phyloP scores from a whole-genome alignment of 2,888 invertebrate species.

The Sesamia inferens region DNA sequence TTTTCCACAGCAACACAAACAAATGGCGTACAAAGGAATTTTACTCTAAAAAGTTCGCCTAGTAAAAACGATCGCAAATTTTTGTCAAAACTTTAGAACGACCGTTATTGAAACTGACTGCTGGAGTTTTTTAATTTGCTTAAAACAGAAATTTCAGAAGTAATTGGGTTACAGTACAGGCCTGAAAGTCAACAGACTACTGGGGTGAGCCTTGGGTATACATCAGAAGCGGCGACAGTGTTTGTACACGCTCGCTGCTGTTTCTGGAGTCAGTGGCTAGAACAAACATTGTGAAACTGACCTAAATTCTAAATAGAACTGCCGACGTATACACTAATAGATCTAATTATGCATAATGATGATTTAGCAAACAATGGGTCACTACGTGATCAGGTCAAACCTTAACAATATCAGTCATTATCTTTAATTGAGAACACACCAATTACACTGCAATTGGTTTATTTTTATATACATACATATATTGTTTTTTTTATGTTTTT shows the following conservation, averaged over 20 bases:
- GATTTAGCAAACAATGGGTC: too few relatives aligned
- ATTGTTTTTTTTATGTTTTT: too few relatives aligned
- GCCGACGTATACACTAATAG: too few relatives aligned
- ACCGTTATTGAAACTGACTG: slow-evolving; percentile 33
- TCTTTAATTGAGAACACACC: too few relatives aligned
- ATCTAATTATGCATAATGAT: too few relatives aligned
- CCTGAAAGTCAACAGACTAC: slow-evolving; percentile 13
- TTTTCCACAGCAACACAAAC: background rate
- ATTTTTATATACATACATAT: too few relatives aligned
- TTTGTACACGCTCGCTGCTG: background rate
- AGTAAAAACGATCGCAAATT: slow-evolving; percentile 22
- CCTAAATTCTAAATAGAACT: slow-evolving; percentile 27
- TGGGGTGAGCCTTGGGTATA: slow-evolving; percentile 6
- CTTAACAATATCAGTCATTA: too few relatives aligned
- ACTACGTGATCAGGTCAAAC: too few relatives aligned
- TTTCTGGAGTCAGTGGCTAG: slow-evolving; percentile 1
- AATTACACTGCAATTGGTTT: too few relatives aligned
- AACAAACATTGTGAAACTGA: slow-evolving; percentile 26
- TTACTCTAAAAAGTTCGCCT: slow-evolving; percentile 9
- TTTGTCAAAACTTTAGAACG: slow-evolving; percentile 23
- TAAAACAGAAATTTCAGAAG: slow-evolving; percentile 26
- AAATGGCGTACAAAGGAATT: background rate
- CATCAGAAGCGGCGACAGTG: slow-evolving; percentile 3
- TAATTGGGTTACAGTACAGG: slow-evolving; percentile 3
- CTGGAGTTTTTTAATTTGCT: slow-evolving; percentile 45